Conservation (phyloP, 2,888 invertebrate species). For the Dioctria linearis region DNA sequence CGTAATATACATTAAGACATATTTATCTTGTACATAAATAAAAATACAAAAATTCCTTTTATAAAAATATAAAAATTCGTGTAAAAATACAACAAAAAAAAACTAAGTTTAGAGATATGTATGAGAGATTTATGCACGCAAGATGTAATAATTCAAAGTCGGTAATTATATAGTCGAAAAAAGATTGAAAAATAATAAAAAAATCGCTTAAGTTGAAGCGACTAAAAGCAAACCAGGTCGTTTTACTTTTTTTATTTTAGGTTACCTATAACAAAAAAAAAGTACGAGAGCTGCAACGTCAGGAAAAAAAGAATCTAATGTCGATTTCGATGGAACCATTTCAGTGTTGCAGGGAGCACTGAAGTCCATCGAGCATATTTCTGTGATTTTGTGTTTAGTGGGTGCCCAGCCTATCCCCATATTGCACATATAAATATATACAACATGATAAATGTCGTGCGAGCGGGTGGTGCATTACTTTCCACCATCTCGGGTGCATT, state of each 20-base stretch:
- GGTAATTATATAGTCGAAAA: neutral
- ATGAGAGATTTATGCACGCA: neutral
- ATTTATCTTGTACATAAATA: constrained; percentile 17
- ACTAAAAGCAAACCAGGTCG: neutral
- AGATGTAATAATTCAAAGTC: constrained; percentile 1
- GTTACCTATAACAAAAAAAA: too few species aligned
- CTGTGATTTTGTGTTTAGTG: too few species aligned
- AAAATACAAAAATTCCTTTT: constrained; percentile 11
- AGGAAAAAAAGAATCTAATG: too few species aligned
- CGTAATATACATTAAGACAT: constrained; percentile 1
- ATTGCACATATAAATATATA: too few species aligned
- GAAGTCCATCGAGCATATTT: too few species aligned
- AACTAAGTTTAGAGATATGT: constrained; percentile 15
- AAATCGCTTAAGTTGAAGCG: constrained; percentile 17
- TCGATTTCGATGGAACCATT: too few species aligned
- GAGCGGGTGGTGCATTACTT: too few species aligned
- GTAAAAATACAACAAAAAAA: constrained; percentile 16
- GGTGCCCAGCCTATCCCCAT: too few species aligned
- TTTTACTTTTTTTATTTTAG: neutral
- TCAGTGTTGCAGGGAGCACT: too few species aligned
- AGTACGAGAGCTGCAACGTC: too few species aligned
- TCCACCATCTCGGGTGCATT: too few species aligned
- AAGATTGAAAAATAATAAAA: constrained; percentile 1
- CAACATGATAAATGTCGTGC: too few species aligned
- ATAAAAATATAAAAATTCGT: constrained; percentile 9